These are phyloP conservation scores for Melanocharis versteri DNA, from an alignment of 2,113 vertebrate genomes.

Conservation along the genomic window DNA sequence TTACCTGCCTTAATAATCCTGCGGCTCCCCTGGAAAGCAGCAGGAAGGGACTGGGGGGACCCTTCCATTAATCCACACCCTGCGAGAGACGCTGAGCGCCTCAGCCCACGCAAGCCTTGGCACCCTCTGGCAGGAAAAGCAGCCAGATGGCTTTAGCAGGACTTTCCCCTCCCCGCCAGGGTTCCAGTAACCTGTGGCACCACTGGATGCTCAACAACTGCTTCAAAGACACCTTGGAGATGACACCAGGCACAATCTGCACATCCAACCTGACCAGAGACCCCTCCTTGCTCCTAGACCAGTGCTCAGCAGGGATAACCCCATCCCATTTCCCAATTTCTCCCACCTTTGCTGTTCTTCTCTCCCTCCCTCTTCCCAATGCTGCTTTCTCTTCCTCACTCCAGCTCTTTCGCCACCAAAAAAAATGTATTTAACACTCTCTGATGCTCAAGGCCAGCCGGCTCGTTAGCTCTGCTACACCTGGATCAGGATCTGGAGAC, in stretches of 20 bases:
- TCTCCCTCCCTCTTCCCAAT: background rate
- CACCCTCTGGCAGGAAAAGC: background rate
- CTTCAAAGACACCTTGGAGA: background rate
- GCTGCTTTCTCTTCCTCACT: background rate
- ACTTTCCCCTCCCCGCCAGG: background rate
- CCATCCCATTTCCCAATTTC: background rate
- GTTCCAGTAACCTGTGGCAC: background rate
- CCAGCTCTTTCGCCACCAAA: background rate
- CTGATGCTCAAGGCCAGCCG: slow-evolving; percentile 49
- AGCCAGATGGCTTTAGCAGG: background rate
- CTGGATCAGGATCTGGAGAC: slow-evolving; percentile 63
- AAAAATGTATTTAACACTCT: slow-evolving; percentile 29
- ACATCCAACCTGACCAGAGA: background rate
- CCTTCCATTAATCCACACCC: background rate
- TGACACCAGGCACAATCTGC: too few species aligned
- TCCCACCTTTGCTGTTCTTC: background rate
- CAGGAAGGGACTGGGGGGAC: background rate
- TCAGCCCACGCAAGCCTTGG: fast-evolving
- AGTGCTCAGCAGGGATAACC: background rate
- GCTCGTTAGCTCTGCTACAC: slow-evolving; percentile 61
- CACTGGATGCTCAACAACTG: background rate
- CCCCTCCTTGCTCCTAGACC: fast-evolving
- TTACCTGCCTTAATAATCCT: background rate
- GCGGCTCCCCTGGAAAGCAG: background rate
- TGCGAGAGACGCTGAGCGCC: fast-evolving